phyloP scores from a whole-genome alignment of 2,797 vertebrate genomes.

The Lithobates sylvaticus region DNA sequence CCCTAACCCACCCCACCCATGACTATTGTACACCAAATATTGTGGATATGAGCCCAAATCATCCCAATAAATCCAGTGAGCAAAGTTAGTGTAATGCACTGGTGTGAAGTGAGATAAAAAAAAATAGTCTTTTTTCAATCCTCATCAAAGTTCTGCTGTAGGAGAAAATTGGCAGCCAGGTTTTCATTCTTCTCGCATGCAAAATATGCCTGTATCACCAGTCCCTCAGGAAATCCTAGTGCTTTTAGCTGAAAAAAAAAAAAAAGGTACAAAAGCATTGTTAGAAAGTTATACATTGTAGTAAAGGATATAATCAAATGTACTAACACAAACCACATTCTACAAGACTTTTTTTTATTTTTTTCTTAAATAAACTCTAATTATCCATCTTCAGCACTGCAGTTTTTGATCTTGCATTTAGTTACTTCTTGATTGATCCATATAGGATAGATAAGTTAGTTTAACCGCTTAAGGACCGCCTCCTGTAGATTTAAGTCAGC shows the following conservation, averaged over 20 bases:
- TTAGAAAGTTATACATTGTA: too few relatives aligned
- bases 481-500: too few relatives aligned
- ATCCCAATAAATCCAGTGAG: conserved; percentile 83
- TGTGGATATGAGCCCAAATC: conserved; percentile 80
- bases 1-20: conserved; percentile 63
- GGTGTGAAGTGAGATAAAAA: conserved; percentile 78
- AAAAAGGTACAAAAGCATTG: not conserved
- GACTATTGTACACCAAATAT: conserved; percentile 75
- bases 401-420: too few relatives aligned
- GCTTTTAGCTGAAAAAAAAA: conserved; percentile 90
- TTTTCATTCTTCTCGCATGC: conserved; percentile 99
- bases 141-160: conserved; percentile 97
- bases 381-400: too few relatives aligned
- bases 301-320: too few relatives aligned
- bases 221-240: conserved; percentile 97
- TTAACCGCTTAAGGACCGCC: too few relatives aligned
- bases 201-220: conserved; percentile 98
- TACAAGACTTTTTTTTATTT: too few relatives aligned
- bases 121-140: conserved; percentile 81
- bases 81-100: conserved; percentile 85
- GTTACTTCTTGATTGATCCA: too few relatives aligned
- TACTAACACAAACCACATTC: too few relatives aligned
- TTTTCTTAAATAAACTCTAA: too few relatives aligned
- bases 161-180: conserved; percentile 97
- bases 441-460: too few relatives aligned